These are phyloP conservation scores for Lasaia peninsularis DNA, from an alignment of 1,140 invertebrate species.

Conservation along the genomic window DNA sequence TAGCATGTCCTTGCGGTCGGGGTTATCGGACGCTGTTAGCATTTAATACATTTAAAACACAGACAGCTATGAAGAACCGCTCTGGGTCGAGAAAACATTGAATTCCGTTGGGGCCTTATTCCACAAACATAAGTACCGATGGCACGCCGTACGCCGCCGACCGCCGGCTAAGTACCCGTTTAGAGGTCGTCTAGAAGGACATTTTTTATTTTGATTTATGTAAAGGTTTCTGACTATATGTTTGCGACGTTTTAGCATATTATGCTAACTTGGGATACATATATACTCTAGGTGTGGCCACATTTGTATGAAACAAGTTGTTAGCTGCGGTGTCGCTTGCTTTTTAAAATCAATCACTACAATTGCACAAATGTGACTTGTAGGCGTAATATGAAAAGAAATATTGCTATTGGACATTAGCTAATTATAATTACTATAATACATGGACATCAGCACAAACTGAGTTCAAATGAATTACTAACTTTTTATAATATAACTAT, in stretches of 20 bases:
- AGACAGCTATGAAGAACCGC: slow-evolving; percentile 69
- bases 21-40: slow-evolving; percentile 71
- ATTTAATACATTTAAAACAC: slow-evolving; percentile 66
- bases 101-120: slow-evolving; percentile 69
- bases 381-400: too few relatives aligned
- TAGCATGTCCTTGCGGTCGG: slow-evolving; percentile 60
- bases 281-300: slow-evolving; percentile 29
- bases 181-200: slow-evolving; percentile 64
- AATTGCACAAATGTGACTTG: too few relatives aligned
- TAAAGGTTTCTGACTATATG: slow-evolving; percentile 33
- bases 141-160: slow-evolving; percentile 50
- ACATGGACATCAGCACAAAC: too few relatives aligned
- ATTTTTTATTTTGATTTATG: slow-evolving; percentile 59
- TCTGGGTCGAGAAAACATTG: slow-evolving; percentile 54
- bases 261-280: slow-evolving; percentile 16
- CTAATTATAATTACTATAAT: too few relatives aligned
- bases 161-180: slow-evolving; percentile 46
- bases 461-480: too few relatives aligned
- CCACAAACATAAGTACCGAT: slow-evolving; percentile 62
- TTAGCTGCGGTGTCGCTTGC: neutral
- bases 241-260: neutral
- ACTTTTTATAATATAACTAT: too few relatives aligned
- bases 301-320: slow-evolving; percentile 7
- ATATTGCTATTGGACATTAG: too few relatives aligned
- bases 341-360: too few relatives aligned